phyloP scores from a whole-genome alignment of 2,888 invertebrate genomes.

The Prenolepis imparis region DNA sequence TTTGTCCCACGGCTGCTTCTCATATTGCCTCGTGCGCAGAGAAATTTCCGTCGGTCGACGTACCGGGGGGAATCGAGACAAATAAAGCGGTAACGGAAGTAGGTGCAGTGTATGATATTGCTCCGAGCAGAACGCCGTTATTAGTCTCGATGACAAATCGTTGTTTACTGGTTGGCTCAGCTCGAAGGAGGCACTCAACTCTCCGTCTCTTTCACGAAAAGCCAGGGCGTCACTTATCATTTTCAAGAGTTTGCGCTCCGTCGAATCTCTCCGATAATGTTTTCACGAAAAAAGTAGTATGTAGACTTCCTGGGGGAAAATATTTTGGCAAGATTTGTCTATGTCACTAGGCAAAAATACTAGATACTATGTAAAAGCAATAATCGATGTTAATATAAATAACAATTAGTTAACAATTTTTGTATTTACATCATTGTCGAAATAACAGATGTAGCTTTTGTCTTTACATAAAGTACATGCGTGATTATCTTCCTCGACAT shows the following conservation, averaged over 20 bases:
- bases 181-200: conserved; percentile 55
- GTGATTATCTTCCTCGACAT: neutral
- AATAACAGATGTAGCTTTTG: neutral
- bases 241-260: conserved; percentile 48
- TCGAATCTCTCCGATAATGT: conserved; percentile 47
- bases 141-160: conserved; percentile 74
- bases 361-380: neutral
- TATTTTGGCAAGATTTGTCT: conserved; percentile 41
- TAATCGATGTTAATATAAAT: neutral
- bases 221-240: conserved; percentile 61
- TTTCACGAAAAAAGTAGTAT: conserved; percentile 35
- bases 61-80: conserved; percentile 45
- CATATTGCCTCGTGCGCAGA: conserved; percentile 29
- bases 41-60: conserved; percentile 59
- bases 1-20: conserved; percentile 39
- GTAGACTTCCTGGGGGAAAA: conserved; percentile 27
- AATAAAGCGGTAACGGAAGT: conserved; percentile 54
- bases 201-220: conserved; percentile 42
- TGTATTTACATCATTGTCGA: neutral
- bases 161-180: conserved; percentile 67
- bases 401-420: neutral
- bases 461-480: neutral
- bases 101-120: conserved; percentile 64
- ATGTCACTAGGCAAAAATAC: conserved; percentile 20
- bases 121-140: conserved; percentile 62